A percentile compares a stretch with the other conserved stretches of the same genome.
These are phyloP conservation scores for Wasmannia auropunctata DNA, from an alignment of 1,140 invertebrate genomes.

Conservation along the genomic window DNA sequence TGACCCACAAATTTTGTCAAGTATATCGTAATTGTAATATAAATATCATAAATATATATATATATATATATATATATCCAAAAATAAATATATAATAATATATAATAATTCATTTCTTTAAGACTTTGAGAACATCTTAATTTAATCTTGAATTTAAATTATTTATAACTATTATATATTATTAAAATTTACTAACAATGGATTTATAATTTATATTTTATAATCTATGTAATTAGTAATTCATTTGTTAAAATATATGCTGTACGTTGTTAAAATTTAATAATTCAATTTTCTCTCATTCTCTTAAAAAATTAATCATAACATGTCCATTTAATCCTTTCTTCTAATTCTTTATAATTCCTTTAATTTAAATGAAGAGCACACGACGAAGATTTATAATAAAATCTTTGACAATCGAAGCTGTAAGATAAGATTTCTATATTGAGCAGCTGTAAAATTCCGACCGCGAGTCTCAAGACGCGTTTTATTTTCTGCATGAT, in stretches of 20 bases:
- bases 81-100: no score
- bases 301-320: background rate
- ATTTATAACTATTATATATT: background rate
- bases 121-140: background rate
- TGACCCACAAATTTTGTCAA: background rate
- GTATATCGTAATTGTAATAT: background rate
- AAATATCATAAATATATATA: no score
- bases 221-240: background rate
- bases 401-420: background rate
- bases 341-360: no score
- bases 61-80: no score
- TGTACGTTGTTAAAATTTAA: conserved; percentile 1
- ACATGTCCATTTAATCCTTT: background rate
- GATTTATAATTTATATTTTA: background rate
- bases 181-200: background rate
- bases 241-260: background rate
- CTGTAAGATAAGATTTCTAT: background rate
- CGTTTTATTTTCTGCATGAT: background rate
- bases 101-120: no score
- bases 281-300: background rate
- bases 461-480: background rate
- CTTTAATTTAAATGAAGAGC: background rate
- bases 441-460: background rate
- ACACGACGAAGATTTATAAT: background rate
- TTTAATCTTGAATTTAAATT: background rate